These are phyloP conservation scores for Apteryx mantelli DNA, from an alignment of 2,113 vertebrate species.

Conservation along the genomic window DNA sequence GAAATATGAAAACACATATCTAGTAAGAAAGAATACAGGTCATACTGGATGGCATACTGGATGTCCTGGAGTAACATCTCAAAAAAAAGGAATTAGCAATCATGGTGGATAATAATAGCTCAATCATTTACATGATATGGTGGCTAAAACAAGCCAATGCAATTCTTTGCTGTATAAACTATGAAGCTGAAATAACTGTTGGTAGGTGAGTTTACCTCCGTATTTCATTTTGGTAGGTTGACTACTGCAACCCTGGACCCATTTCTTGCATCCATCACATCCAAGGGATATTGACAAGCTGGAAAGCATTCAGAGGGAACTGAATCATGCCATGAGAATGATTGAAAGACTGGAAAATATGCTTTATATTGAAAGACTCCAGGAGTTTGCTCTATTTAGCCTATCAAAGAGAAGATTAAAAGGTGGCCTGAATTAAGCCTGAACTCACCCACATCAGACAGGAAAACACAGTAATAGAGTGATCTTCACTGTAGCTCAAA, in stretches of 20 bases:
- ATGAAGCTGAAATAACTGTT: not conserved
- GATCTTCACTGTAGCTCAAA: not conserved
- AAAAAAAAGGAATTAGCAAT: not conserved
- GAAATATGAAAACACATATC: not conserved
- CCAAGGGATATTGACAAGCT: not conserved
- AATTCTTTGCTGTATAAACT: not conserved
- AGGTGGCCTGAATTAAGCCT: not conserved
- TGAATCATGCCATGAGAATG: not conserved
- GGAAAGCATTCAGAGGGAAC: not conserved
- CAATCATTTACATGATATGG: not conserved
- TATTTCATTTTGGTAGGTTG: not conserved
- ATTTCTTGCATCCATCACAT: not conserved
- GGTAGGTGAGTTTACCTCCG: not conserved
- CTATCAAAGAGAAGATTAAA: not conserved
- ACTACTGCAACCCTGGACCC: not conserved
- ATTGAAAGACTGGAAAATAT: not conserved
- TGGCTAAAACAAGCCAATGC: not conserved
- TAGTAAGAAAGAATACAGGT: not conserved
- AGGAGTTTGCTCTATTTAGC: not conserved
- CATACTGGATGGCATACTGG: not conserved
- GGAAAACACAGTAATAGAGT: not conserved
- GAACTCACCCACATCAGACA: not conserved
- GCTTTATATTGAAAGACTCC: not conserved
- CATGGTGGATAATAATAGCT: not conserved
- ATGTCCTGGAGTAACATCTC: not conserved